These are phyloP conservation scores for Parnassius glacialis DNA, from an alignment of 2,888 invertebrate species.

Conservation along the genomic window DNA sequence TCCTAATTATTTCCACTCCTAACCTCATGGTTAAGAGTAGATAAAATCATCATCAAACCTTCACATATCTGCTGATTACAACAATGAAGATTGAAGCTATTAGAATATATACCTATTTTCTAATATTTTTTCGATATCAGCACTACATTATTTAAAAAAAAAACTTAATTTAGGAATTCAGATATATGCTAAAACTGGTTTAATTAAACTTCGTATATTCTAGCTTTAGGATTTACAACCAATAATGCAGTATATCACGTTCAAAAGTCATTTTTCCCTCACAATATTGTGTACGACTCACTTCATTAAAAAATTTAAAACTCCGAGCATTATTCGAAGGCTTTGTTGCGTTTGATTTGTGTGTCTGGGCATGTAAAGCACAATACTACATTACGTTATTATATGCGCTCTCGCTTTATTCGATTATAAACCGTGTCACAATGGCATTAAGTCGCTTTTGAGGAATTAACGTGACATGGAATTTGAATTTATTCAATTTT, in stretches of 20 bases:
- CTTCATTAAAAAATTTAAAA: constrained; percentile 76
- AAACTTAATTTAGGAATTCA: too few species aligned
- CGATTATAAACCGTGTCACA: constrained; percentile 43
- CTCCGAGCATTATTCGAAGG: constrained; percentile 66
- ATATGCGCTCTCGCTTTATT: constrained; percentile 29
- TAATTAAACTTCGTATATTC: too few species aligned
- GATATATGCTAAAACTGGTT: too few species aligned
- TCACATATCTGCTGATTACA: too few species aligned
- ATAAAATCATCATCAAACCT: too few species aligned
- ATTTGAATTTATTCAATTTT: constrained; percentile 55
- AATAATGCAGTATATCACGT: constrained; percentile 44
- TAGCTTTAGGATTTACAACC: too few species aligned
- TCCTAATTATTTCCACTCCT: too few species aligned
- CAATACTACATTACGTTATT: constrained; percentile 49
- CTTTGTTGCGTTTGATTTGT: constrained; percentile 73
- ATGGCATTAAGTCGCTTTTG: constrained; percentile 38
- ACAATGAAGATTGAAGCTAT: too few species aligned
- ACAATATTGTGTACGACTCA: constrained; percentile 66
- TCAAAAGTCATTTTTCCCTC: constrained; percentile 59
- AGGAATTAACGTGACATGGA: constrained; percentile 29
- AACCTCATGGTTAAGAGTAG: too few species aligned
- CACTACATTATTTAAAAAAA: too few species aligned
- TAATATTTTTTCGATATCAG: too few species aligned
- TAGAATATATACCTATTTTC: too few species aligned
- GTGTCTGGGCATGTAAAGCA: constrained; percentile 62